Evolutionary conservation across 1,140 invertebrate genomes (phyloP).

Genomic region (Sitodiplosis mosellana): DNA sequence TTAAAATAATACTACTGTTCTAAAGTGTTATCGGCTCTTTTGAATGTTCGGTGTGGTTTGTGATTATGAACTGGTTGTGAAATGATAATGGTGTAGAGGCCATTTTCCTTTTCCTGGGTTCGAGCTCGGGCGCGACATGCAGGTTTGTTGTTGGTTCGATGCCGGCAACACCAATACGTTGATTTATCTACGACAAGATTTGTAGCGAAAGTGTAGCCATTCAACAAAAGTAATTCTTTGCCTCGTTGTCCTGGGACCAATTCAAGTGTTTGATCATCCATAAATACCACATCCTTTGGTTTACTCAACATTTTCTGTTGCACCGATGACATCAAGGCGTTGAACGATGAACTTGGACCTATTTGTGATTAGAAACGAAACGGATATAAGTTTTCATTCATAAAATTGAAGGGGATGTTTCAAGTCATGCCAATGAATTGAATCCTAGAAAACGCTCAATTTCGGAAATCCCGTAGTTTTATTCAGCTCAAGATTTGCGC

Average conservation of each 20-base stretch:
- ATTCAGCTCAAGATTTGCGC: too few relatives aligned
- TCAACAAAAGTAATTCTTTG: constrained; percentile 11
- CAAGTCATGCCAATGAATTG: too few relatives aligned
- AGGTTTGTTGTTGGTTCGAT: constrained; percentile 6
- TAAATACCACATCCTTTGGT: not conserved
- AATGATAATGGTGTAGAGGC: not conserved
- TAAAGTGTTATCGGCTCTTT: too few relatives aligned
- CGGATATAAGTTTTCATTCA: too few relatives aligned
- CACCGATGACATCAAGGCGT: not conserved
- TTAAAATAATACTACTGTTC: too few relatives aligned
- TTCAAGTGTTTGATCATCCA: constrained; percentile 6
- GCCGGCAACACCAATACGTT: constrained; percentile 20
- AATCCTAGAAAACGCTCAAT: too few relatives aligned
- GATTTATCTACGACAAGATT: constrained; percentile 13
- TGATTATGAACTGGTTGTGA: not conserved
- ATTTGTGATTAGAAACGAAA: not conserved
- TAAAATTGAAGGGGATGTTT: too few relatives aligned
- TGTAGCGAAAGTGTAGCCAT: constrained; percentile 14
- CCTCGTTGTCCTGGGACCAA: constrained; percentile 17
- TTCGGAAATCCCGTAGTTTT: too few relatives aligned
- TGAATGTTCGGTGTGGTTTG: not conserved
- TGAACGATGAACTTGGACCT: not conserved
- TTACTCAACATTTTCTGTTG: not conserved
- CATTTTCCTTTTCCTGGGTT: constrained; percentile 4
- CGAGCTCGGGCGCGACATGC: constrained; percentile 16